Base-by-base conservation (phyloP, 2,113 vertebrate species). In the Muscicapa adusta region DNA sequence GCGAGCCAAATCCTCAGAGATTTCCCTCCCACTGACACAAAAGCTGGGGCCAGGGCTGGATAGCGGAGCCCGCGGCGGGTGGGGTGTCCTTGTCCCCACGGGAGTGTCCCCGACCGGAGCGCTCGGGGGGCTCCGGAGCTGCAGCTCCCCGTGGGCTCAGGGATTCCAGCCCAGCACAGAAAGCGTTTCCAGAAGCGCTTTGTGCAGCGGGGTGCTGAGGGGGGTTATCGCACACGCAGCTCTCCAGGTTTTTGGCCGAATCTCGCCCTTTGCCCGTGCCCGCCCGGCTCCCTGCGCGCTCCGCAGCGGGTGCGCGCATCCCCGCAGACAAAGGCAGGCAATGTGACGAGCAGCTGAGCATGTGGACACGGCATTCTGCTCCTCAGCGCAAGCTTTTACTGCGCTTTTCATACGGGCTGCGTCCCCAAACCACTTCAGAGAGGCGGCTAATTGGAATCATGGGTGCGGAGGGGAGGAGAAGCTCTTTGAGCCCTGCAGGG, bases 381-480 rank as follows among this genome's bases (percentile, higher is more conserved):
- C 15, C 20, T 74, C 15, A 29, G 61, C 5, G 2, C 95, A 43
- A 2, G 0, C 23, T 51, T 86, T 71, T 12, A 36, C 85, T 17
- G 58, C 1, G 53, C 63, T 67, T 87, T 90, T 72, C 92, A 45
- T 42, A 24, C 1, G 5, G 36, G 51, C 92, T 85, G 94, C 71
- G 12, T 61, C 93, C 89, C 77, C 91, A 93, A 85, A 96, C 87
- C 95, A 95, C 96, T 94, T 94, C 94, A 92, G 28, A 95, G 93
- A 88, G 85, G 54, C 2, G 65, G 26, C 34, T 94, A 79, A 93
- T 91, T 65, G 26, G 75, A 79, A 73, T 70, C 42, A 28, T 26
- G 89, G 87, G 48, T 48, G 72, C 33, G 11, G 75, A 78, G 80
- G 68, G 68, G 50, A 85, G 89, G 60, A 47, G 14, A 19, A 89